Percentiles rank a stretch among this genome's conserved stretches.
phyloP scores from a whole-genome alignment of 2,888 invertebrate species.

The Tineola bisselliella region DNA sequence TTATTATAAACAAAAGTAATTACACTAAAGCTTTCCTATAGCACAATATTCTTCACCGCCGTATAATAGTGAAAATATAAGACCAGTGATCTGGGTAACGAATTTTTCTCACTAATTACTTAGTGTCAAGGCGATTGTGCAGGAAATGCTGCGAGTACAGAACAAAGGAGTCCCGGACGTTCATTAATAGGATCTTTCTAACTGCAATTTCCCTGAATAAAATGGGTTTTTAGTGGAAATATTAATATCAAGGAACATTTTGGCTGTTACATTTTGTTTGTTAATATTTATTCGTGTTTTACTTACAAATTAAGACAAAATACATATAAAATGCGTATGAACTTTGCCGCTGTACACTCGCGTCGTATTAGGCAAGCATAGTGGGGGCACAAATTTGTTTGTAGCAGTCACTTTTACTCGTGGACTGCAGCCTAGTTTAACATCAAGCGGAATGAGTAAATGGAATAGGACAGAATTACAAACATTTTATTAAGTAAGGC shows the following conservation, averaged over 20 bases:
- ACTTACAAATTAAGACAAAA: too few species aligned
- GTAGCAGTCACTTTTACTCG: too few species aligned
- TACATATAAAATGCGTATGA: too few species aligned
- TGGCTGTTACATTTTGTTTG: constrained; percentile 17
- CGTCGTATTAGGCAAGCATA: too few species aligned
- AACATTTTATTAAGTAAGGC: background rate
- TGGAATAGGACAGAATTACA: background rate
- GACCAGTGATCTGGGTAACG: constrained; percentile 47
- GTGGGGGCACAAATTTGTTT: too few species aligned
- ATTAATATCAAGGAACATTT: constrained; percentile 45
- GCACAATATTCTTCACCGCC: constrained; percentile 21
- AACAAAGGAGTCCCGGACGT: constrained; percentile 59
- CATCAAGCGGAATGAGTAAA: too few species aligned
- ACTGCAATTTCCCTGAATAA: constrained; percentile 64
- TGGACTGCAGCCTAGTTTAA: too few species aligned
- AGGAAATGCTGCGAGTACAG: constrained; percentile 52
- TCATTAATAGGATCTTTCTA: constrained; percentile 67
- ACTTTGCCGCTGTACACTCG: too few species aligned
- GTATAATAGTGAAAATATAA: constrained; percentile 36
- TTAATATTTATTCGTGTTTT: too few species aligned
- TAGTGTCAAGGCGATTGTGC: constrained; percentile 63
- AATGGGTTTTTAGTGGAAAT: constrained; percentile 49
- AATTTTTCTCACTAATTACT: constrained; percentile 67
- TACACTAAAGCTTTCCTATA: background rate
- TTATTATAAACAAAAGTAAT: background rate